phyloP scores from a whole-genome alignment of 1,140 invertebrate species.

The Heliconius nattereri region DNA sequence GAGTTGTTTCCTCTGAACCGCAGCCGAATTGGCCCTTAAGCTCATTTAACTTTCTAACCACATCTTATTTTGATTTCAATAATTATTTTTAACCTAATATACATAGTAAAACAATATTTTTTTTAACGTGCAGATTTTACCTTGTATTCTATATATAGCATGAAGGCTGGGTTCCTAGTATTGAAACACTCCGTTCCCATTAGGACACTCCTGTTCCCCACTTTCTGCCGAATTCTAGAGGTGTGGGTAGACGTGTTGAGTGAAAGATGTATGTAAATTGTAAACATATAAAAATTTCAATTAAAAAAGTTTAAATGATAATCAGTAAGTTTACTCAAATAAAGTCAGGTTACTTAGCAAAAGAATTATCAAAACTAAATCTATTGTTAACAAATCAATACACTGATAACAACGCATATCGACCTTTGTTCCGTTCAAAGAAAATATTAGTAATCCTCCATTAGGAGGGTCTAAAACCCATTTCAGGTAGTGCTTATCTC shows the following conservation, averaged over 20 bases:
- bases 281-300: too few species aligned
- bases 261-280: too few species aligned
- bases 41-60: slow-evolving; percentile 39
- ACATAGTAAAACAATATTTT: not conserved
- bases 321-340: not conserved
- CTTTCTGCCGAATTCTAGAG: too few species aligned
- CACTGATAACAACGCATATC: slow-evolving; percentile 2
- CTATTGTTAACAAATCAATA: not conserved
- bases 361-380: not conserved
- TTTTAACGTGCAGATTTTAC: too few species aligned
- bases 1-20: slow-evolving; percentile 24
- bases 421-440: not conserved
- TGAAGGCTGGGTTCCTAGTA: too few species aligned
- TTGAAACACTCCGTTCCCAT: too few species aligned
- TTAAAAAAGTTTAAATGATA: not conserved
- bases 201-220: too few species aligned
- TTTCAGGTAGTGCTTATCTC: slow-evolving; percentile 42
- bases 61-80: slow-evolving; percentile 25
- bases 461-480: slow-evolving; percentile 4
- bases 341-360: not conserved
- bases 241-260: too few species aligned
- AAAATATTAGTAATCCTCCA: slow-evolving; percentile 17
- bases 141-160: too few species aligned
- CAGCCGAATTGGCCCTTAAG: slow-evolving; percentile 35
- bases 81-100: not conserved